Conservation (phyloP, 2,113 vertebrate genomes). For the Hyla sarda region DNA sequence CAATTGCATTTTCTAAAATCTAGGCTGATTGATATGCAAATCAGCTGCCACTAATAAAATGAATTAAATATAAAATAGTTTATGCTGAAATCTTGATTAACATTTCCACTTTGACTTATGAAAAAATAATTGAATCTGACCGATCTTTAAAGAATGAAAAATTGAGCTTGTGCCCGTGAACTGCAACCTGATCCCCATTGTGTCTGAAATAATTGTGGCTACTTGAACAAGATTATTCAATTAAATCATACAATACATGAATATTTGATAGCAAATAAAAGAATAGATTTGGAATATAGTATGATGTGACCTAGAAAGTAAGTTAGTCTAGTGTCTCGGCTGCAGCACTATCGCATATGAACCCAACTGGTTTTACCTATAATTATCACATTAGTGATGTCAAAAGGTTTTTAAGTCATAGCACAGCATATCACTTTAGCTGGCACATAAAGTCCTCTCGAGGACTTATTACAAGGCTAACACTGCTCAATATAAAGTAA, state of each 20-base stretch:
- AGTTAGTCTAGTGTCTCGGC: slow-evolving; percentile 39
- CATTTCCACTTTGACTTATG: slow-evolving; percentile 52
- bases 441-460: slow-evolving; percentile 29
- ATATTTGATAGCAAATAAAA: slow-evolving; percentile 52
- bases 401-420: slow-evolving; percentile 50
- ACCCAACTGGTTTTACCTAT: slow-evolving; percentile 54
- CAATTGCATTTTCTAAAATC: slow-evolving; percentile 36
- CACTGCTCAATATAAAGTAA: slow-evolving; percentile 44
- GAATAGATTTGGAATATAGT: slow-evolving; percentile 51
- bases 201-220: slow-evolving; percentile 45
- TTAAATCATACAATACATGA: slow-evolving; percentile 56
- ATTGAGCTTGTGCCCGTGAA: slow-evolving; percentile 40
- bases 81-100: slow-evolving; percentile 49
- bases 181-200: slow-evolving; percentile 50
- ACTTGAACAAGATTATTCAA: slow-evolving; percentile 58
- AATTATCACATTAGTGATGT: slow-evolving; percentile 56
- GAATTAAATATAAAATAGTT: slow-evolving; percentile 33
- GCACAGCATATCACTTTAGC: slow-evolving; percentile 20
- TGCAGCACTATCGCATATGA: slow-evolving; percentile 23
- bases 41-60: slow-evolving; percentile 13
- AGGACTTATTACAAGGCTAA: slow-evolving; percentile 49
- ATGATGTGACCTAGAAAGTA: slow-evolving; percentile 55
- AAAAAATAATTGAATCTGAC: slow-evolving; percentile 57
- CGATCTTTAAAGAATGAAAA: slow-evolving; percentile 39
- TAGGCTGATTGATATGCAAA: slow-evolving; percentile 49